Conservation (phyloP, 2,888 invertebrate species). For the Clepsis dumicolana region DNA sequence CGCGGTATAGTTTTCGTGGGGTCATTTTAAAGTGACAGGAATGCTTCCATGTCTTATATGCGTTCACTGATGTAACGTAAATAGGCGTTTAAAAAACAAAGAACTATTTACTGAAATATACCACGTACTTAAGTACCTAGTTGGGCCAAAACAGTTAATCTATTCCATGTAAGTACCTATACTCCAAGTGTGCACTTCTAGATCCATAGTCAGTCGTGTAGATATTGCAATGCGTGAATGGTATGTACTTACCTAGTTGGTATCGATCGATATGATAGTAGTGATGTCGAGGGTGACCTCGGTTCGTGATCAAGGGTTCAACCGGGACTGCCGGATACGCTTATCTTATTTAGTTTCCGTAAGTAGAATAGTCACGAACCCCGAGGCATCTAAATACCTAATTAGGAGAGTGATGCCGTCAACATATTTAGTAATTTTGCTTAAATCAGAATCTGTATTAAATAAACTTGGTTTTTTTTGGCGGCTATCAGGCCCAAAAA, state of each 20-base stretch:
- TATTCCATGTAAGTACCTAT: too few relatives aligned
- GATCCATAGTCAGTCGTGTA: background rate
- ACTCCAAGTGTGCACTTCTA: background rate
- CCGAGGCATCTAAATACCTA: background rate
- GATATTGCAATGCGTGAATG: background rate
- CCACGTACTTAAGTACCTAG: too few relatives aligned
- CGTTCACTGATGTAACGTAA: too few relatives aligned
- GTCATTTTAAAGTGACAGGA: too few relatives aligned
- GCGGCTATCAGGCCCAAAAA: too few relatives aligned
- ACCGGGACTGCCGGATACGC: conserved; percentile 15
- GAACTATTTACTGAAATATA: too few relatives aligned
- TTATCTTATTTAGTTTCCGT: conserved; percentile 33
- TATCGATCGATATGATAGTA: conserved; percentile 33
- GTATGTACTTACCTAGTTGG: background rate
- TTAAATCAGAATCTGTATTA: background rate
- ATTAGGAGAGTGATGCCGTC: background rate
- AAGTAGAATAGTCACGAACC: conserved; percentile 30
- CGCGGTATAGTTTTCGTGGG: too few relatives aligned
- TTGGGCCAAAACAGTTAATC: background rate
- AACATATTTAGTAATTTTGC: background rate
- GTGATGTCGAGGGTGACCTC: conserved; percentile 37
- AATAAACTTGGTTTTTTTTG: too few relatives aligned
- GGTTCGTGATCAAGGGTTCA: conserved; percentile 39
- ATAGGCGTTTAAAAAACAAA: too few relatives aligned
- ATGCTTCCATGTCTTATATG: too few relatives aligned